Evolutionary conservation across 2,113 vertebrate genomes (phyloP), one percentile per base, ranked within the genome.

Genomic region (Dunckerocampus dactyliophorus): DNA sequence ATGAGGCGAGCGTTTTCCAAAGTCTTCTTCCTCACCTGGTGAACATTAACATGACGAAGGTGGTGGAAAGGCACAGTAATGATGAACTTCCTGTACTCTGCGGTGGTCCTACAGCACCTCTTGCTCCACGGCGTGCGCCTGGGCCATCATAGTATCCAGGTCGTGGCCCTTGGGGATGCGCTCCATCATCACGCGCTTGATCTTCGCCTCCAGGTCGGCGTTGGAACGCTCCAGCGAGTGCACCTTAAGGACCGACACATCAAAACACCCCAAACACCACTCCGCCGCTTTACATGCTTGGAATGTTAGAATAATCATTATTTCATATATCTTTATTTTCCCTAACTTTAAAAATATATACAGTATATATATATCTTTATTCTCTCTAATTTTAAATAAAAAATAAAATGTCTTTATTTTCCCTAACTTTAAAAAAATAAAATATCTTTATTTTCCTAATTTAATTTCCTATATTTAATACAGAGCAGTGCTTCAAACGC

Each of bases 1-100:
- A 92, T 88, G 69, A 93, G 88, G 20, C 87, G 89, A 28, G 91
- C 90, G 2, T 92, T 93, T 73, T 91, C 89, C 86, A 92, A 62
- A 7, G 87, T 91, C 74, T 71, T 89, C 84, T 87, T 89, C 74
- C 89, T 89, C 74, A 93, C 88, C 92, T 93, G 60, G 54, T 21
- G 70, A 71, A 79, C 1, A 79, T 56, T 37, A 69, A 66, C 66
- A 60, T 22, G 11, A 2, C 22, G 42, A 34, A 13, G n/a, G 28
- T 19, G 8, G 58, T 22, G 22, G 19, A 21, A 1, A 42, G 3
- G 28, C 45, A 5, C 43, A 13, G 3, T 49, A 8, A n/a, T 4
- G 4, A 47, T n/a, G 3, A 47, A 39, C 3, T 24, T 9, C 14
- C 13, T n/a, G 22, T n/a, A 14, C 28, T 55, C 8, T 28, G 14